phyloP scores from a whole-genome alignment of 2,797 vertebrate species.

The Rhadinocentrus ornatus region DNA sequence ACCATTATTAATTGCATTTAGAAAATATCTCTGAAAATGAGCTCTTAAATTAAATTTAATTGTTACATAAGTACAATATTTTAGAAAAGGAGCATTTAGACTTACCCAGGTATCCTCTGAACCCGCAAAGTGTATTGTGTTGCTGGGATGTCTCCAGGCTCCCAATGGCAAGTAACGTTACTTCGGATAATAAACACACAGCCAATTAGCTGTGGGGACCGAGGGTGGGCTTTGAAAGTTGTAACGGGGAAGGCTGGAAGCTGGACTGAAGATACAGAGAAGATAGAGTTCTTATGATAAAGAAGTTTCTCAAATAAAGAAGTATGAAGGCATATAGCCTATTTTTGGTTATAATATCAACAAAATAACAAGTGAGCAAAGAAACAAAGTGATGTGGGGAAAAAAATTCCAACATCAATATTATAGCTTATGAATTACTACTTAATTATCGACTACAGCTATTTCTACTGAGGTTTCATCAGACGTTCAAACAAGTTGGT shows the following conservation, averaged over 20 bases:
- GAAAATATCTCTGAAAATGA: neutral
- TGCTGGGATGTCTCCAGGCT: conserved; percentile 17
- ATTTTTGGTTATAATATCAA: neutral
- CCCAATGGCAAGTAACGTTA: conserved; percentile 77
- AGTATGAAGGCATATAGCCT: neutral
- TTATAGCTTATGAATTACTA: no score
- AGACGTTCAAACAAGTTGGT: conserved; percentile 9
- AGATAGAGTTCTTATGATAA: conserved; percentile 2
- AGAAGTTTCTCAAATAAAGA: neutral
- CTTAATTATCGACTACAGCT: neutral
- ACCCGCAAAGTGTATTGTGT: conserved; percentile 66
- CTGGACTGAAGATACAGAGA: conserved; percentile 15
- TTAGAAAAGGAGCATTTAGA: neutral
- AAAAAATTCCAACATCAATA: no score
- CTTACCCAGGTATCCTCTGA: conserved; percentile 41
- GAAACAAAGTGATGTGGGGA: neutral
- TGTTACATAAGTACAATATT: neutral
- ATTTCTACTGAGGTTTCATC: neutral
- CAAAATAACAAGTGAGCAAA: neutral
- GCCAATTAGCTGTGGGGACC: conserved; percentile 31
- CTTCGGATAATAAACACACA: conserved; percentile 67
- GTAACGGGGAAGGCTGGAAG: conserved; percentile 16
- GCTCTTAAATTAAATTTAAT: neutral
- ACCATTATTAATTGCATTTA: neutral
- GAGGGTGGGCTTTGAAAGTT: neutral